These are phyloP conservation scores for Forficula auricularia DNA, from an alignment of 1,140 invertebrate species.

Conservation along the genomic window DNA sequence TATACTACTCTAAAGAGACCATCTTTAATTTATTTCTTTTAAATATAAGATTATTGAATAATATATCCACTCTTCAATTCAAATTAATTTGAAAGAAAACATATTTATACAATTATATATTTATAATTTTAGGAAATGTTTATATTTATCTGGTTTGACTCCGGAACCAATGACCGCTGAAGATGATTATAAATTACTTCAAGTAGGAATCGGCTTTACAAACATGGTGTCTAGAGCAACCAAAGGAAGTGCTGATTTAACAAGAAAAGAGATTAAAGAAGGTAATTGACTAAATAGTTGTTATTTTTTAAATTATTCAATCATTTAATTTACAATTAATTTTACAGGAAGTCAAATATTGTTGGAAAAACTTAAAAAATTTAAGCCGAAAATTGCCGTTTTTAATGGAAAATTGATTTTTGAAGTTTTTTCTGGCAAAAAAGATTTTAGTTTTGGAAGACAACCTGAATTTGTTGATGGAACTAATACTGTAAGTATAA, in stretches of 20 bases:
- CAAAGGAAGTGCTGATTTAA: slow-evolving; percentile 87
- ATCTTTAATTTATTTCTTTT: too few species aligned
- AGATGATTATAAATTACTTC: slow-evolving; percentile 82
- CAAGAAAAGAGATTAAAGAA: slow-evolving; percentile 92
- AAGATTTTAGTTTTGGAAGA: slow-evolving; percentile 90
- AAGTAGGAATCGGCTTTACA: slow-evolving; percentile 92
- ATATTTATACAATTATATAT: too few species aligned
- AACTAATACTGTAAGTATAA: slow-evolving; percentile 70
- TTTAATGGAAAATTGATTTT: slow-evolving; percentile 98
- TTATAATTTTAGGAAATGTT: slow-evolving; percentile 84
- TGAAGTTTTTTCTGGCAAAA: slow-evolving; percentile 92
- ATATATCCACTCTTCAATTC: too few species aligned
- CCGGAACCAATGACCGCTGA: slow-evolving; percentile 88
- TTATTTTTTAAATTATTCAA: neutral
- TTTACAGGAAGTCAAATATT: slow-evolving; percentile 62
- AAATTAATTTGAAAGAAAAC: too few species aligned
- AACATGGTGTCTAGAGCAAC: slow-evolving; percentile 91
- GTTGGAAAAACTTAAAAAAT: slow-evolving; percentile 78
- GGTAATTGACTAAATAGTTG: slow-evolving; percentile 31
- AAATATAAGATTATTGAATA: too few species aligned
- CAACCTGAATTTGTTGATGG: slow-evolving; percentile 83
- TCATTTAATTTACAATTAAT: slow-evolving; percentile 1
- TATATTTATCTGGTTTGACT: slow-evolving; percentile 83
- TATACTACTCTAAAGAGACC: too few species aligned
- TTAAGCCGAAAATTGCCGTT: slow-evolving; percentile 88